These are phyloP conservation scores for Eupithecia insigniata DNA, from an alignment of 2,888 invertebrate genomes.

Conservation along the genomic window DNA sequence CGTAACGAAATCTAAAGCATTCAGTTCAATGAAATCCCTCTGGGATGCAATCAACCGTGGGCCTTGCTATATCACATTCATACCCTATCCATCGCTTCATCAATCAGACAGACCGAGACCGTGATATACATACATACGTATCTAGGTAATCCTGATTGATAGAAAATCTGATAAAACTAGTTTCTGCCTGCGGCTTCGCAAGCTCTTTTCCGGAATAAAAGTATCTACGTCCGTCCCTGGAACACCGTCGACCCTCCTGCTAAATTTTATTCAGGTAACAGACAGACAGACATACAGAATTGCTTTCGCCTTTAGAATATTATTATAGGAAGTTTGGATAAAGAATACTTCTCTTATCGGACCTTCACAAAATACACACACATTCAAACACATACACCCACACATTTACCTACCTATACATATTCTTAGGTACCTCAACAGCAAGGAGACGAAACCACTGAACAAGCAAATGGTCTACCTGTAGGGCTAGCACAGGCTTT, in stretches of 20 bases:
- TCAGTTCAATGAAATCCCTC: constrained; percentile 27
- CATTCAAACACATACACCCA: no score
- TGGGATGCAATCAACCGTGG: constrained; percentile 27
- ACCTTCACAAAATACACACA: no score
- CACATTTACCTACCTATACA: not conserved
- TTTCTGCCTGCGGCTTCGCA: no score
- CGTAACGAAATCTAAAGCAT: constrained; percentile 25
- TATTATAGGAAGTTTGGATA: not conserved
- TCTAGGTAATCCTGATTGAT: not conserved
- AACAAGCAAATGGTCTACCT: constrained; percentile 1
- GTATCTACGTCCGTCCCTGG: not conserved
- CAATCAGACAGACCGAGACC: not conserved
- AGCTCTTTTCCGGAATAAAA: not conserved
- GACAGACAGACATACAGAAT: not conserved
- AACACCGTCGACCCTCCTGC: no score
- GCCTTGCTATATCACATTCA: not conserved
- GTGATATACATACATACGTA: no score
- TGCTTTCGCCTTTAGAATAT: not conserved
- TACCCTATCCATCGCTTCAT: constrained; percentile 1
- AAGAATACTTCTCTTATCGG: not conserved
- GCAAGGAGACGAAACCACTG: not conserved
- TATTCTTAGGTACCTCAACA: not conserved
- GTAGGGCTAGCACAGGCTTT: no score
- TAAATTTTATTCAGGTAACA: no score
- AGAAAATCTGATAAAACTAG: not conserved